Evolutionary conservation across 2,113 vertebrate species (phyloP).

Genomic region (Psittacara wagleri): DNA sequence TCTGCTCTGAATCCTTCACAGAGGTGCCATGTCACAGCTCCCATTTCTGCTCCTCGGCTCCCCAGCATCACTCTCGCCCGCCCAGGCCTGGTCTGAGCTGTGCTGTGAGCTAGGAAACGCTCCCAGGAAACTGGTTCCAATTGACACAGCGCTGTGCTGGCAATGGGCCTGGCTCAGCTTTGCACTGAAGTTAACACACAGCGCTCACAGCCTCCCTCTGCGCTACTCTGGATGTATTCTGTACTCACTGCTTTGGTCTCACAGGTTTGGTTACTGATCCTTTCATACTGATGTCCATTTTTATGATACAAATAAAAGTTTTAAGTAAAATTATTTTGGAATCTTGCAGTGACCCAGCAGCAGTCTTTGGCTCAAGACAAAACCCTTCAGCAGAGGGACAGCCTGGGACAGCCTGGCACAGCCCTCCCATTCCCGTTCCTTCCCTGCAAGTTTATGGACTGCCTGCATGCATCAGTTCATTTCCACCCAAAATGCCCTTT

Average conservation of each 20-base stretch:
- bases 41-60: neutral
- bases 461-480: neutral
- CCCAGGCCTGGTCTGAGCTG: neutral
- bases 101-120: neutral
- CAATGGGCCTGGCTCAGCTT: neutral
- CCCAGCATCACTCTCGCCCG: neutral
- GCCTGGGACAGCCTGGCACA: neutral
- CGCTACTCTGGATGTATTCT: neutral
- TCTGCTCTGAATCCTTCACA: neutral
- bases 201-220: neutral
- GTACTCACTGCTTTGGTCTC: neutral
- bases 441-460: neutral
- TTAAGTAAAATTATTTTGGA: slow-evolving; percentile 27
- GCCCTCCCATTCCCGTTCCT: neutral
- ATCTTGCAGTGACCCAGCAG: neutral
- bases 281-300: slow-evolving; percentile 54
- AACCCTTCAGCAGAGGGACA: neutral
- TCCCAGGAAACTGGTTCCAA: neutral
- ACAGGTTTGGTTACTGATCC: neutral
- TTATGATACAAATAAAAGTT: slow-evolving; percentile 52
- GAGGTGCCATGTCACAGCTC: accelerated
- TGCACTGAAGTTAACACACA: neutral
- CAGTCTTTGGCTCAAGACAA: neutral
- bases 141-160: neutral
- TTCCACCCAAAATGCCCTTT: neutral